Conservation (phyloP, 2,888 invertebrate genomes). For the Caenorhabditis sinica region DNA sequence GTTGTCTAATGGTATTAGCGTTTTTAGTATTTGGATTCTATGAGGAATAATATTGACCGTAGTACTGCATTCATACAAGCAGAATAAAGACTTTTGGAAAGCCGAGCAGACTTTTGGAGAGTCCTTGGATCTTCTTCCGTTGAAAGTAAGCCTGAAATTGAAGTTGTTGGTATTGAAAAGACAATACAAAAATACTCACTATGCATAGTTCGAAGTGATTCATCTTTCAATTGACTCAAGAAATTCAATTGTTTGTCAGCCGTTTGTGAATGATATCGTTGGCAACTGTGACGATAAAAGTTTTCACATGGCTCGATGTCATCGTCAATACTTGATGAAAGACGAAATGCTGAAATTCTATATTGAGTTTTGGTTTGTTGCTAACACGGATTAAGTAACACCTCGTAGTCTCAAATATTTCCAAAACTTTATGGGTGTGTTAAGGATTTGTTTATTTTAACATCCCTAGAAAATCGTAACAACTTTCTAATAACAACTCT, state of each 20-base stretch:
- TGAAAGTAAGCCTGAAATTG: constrained; percentile 51
- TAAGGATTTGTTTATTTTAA: too few species aligned
- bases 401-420: too few species aligned
- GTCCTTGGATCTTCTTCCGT: constrained; percentile 47
- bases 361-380: too few species aligned
- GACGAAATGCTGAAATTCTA: constrained; percentile 71
- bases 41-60: constrained; percentile 20
- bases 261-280: constrained; percentile 68
- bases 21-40: background rate
- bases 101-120: constrained; percentile 53
- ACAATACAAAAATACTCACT: constrained; percentile 24
- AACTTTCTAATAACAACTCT: too few species aligned
- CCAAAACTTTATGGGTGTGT: too few species aligned
- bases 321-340: constrained; percentile 73
- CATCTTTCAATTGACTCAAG: constrained; percentile 65
- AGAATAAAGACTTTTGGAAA: constrained; percentile 60
- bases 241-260: constrained; percentile 66
- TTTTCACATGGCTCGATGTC: constrained; percentile 73
- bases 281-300: constrained; percentile 74
- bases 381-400: background rate
- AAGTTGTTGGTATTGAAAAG: background rate
- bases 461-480: too few species aligned
- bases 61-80: constrained; percentile 70
- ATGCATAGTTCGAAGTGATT: constrained; percentile 58
- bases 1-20: background rate